Conservation (phyloP, 2,113 vertebrate species). For the Ochotona curzoniae region DNA sequence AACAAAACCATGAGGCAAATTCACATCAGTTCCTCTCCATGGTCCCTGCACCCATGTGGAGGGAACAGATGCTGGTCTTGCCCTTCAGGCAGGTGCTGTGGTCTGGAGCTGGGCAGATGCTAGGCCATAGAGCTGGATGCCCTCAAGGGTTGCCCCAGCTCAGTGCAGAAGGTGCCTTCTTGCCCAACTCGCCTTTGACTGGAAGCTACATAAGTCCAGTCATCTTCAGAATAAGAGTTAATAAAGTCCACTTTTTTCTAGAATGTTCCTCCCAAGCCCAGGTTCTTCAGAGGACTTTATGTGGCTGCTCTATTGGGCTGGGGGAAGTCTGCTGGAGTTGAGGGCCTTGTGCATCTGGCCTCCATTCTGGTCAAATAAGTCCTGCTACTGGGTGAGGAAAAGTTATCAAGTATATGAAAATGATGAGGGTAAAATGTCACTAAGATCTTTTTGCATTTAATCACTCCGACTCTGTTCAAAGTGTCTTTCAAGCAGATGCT, state of each 20-base stretch:
- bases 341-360: too few relatives aligned
- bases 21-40: neutral
- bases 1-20: slow-evolving; percentile 28
- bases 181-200: neutral
- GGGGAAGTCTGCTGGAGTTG: neutral
- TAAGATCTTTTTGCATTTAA: neutral
- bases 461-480: neutral
- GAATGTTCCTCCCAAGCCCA: neutral
- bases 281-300: neutral
- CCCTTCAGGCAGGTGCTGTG: neutral
- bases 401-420: slow-evolving; percentile 2
- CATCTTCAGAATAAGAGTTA: neutral
- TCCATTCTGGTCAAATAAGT: neutral
- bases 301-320: neutral
- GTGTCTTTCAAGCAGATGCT: neutral
- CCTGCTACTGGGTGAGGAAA: neutral
- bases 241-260: neutral
- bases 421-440: neutral
- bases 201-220: neutral
- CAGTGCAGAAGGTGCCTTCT: fast-evolving
- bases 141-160: neutral
- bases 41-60: fast-evolving
- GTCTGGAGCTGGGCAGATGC: too few relatives aligned
- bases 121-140: too few relatives aligned
- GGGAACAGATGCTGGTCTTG: neutral